Percentiles rank a stretch among this genome's conserved stretches.
These are phyloP conservation scores for Tillus elongatus DNA, from an alignment of 2,888 invertebrate genomes.

Conservation along the genomic window DNA sequence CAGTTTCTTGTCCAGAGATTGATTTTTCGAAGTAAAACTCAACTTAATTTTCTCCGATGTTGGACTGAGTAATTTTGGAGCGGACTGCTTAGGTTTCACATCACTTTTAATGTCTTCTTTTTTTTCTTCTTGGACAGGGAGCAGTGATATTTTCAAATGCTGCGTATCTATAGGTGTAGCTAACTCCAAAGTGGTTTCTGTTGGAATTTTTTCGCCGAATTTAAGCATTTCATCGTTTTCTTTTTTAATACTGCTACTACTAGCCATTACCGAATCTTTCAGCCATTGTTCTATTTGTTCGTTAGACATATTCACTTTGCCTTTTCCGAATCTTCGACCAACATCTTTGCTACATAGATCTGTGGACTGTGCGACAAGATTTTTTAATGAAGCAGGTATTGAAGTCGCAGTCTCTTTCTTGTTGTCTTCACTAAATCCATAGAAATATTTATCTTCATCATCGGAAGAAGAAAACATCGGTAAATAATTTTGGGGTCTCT, in stretches of 20 bases:
- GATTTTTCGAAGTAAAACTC: constrained; percentile 28
- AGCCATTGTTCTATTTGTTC: constrained; percentile 61
- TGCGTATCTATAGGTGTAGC: constrained; percentile 23
- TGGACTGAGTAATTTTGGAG: background rate
- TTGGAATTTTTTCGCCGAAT: constrained; percentile 35
- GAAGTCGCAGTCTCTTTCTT: constrained; percentile 15
- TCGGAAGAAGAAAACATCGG: constrained; percentile 42
- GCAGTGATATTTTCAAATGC: constrained; percentile 26
- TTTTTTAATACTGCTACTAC: constrained; percentile 33
- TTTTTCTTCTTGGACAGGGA: constrained; percentile 26
- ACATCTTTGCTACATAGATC: constrained; percentile 38
- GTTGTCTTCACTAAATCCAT: constrained; percentile 3
- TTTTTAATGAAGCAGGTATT: constrained; percentile 10
- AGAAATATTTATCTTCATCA: constrained; percentile 38
- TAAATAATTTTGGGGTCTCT: constrained; percentile 37
- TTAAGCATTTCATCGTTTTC: constrained; percentile 37
- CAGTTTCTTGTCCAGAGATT: constrained; percentile 43
- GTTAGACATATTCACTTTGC: constrained; percentile 59
- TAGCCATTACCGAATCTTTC: constrained; percentile 40
- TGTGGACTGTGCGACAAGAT: constrained; percentile 6
- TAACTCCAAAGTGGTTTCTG: constrained; percentile 28
- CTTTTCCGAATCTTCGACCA: constrained; percentile 44
- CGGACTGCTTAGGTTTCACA: background rate
- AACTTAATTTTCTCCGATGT: constrained; percentile 11
- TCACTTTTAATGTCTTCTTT: constrained; percentile 16